Evolutionary conservation across 92 coral and sea anemone genomes (phyloP).

Genomic region (Epizoanthus ramosus): DNA sequence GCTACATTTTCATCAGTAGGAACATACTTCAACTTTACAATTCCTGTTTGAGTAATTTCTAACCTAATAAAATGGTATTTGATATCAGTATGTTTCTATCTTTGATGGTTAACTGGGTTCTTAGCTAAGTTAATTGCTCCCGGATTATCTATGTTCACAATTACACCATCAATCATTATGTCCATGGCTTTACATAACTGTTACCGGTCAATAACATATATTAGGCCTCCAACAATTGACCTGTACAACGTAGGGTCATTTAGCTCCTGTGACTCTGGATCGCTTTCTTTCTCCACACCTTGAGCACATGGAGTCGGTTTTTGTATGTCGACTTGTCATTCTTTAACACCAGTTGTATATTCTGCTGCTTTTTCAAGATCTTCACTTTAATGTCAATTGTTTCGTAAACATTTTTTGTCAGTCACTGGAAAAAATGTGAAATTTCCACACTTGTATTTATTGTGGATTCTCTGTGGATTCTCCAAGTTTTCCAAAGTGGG

Average conservation of each 20-base stretch:
- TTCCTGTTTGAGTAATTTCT: slow-evolving; percentile 5
- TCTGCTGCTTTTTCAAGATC: slow-evolving; percentile 19
- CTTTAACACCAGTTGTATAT: slow-evolving; percentile 8
- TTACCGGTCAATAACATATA: slow-evolving; percentile 39
- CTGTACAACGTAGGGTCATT: slow-evolving; percentile 31
- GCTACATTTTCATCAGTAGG: slow-evolving; percentile 1
- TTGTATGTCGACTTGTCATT: slow-evolving; percentile 9
- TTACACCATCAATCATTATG: neutral
- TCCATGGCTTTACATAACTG: neutral
- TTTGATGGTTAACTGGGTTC: neutral
- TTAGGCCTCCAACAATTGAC: slow-evolving; percentile 40
- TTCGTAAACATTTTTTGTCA: slow-evolving; percentile 12
- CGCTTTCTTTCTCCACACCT: slow-evolving; percentile 25
- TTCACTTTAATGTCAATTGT: slow-evolving; percentile 21
- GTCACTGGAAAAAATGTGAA: too few species aligned
- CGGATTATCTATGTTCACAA: neutral
- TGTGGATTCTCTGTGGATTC: too few species aligned
- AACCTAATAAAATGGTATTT: neutral
- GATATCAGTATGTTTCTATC: too few species aligned
- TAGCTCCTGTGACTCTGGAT: slow-evolving; percentile 24
- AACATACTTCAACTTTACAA: slow-evolving; percentile 12
- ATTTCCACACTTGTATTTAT: too few species aligned
- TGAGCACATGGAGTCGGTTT: slow-evolving; percentile 48
- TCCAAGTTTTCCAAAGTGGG: too few species aligned
- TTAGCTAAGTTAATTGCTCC: slow-evolving; percentile 23